Evolutionary conservation across 2,888 invertebrate species (phyloP).

Genomic region (Drosophila barbarae): DNA sequence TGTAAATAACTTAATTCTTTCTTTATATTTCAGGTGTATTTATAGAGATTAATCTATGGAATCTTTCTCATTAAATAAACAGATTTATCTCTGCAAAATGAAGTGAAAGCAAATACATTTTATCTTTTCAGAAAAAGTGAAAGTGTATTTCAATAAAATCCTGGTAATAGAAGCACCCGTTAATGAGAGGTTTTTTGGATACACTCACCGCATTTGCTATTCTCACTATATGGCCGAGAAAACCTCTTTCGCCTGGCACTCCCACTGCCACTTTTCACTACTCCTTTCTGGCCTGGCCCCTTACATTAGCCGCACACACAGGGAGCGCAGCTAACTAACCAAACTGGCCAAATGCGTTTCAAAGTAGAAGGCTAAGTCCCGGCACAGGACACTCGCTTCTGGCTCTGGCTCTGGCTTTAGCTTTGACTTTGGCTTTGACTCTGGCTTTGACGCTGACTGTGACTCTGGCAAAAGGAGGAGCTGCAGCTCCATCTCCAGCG

Average conservation of each 20-base stretch:
- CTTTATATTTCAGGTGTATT: constrained; percentile 48
- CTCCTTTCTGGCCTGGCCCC: constrained; percentile 23
- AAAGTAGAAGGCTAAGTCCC: constrained; percentile 51
- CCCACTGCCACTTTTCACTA: constrained; percentile 16
- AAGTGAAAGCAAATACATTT: not conserved
- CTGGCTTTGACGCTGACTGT: not conserved
- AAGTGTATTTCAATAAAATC: constrained; percentile 18
- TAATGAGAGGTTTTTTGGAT: not conserved
- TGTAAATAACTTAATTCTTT: rapidly evolving
- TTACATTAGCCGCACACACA: constrained; percentile 49
- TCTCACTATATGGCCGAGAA: constrained; percentile 16
- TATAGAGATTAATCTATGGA: constrained; percentile 12
- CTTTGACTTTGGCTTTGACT: not conserved
- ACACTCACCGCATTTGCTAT: constrained; percentile 22
- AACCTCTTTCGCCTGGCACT: constrained; percentile 17
- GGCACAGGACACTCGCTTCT: constrained; percentile 33
- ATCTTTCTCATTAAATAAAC: no score
- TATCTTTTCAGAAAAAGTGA: not conserved
- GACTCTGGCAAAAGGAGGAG: constrained; percentile 7
- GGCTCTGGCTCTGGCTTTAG: not conserved
- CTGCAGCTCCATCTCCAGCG: not conserved
- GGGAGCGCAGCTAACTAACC: constrained; percentile 53
- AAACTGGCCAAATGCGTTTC: constrained; percentile 61
- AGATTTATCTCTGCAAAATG: not conserved
- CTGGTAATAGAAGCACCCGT: not conserved